Evolutionary conservation across 2,888 invertebrate genomes (phyloP).

Genomic region (Galerucella calmariensis): DNA sequence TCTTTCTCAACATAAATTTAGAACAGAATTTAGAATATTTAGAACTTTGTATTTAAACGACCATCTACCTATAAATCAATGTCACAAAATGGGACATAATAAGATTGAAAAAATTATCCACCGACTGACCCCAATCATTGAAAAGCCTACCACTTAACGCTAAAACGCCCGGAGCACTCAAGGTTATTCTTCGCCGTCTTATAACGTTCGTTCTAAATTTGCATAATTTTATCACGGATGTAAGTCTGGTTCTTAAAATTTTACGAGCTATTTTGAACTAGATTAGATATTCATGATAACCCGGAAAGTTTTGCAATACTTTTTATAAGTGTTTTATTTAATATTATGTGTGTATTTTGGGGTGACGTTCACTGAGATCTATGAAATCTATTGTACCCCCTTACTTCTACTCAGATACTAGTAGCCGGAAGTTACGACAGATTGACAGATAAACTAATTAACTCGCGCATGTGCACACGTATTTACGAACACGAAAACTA

Average conservation of each 20-base stretch:
- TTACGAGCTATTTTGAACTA: not conserved
- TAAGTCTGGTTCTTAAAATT: constrained; percentile 2
- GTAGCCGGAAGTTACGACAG: no score
- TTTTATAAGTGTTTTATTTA: no score
- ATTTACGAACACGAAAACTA: no score
- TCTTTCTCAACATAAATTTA: not conserved
- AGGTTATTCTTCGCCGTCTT: constrained; percentile 27
- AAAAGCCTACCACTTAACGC: constrained; percentile 17
- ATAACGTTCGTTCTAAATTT: constrained; percentile 29
- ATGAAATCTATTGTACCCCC: no score
- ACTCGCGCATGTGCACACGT: no score
- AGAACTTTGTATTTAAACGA: not conserved
- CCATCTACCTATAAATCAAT: constrained; percentile 10
- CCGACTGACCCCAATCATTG: constrained; percentile 28
- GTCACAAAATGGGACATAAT: constrained; percentile 10
- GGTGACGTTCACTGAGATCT: no score
- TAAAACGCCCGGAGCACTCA: constrained; percentile 15
- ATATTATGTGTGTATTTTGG: no score
- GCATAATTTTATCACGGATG: constrained; percentile 24
- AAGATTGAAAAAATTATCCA: constrained; percentile 21
- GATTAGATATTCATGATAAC: not conserved
- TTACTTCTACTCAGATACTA: no score
- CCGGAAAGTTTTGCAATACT: not conserved
- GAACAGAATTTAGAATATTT: not conserved
- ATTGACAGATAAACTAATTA: no score